Percentiles rank a stretch among this genome's conserved stretches.
Evolutionary conservation across 2,797 vertebrate genomes (phyloP).

Genomic region (Pitangus sulphuratus): DNA sequence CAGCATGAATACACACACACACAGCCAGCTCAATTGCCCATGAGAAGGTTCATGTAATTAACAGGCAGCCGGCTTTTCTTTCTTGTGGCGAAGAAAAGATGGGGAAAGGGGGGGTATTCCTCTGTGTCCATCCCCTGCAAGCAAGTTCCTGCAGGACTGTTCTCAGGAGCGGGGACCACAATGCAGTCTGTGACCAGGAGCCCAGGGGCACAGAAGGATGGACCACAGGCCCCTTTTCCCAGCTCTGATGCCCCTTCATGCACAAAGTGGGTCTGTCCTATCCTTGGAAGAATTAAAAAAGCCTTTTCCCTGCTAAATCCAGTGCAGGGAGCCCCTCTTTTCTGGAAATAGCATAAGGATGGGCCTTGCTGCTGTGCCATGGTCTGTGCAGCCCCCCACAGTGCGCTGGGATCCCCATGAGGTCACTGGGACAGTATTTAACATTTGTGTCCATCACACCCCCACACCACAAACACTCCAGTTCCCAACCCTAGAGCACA

Average conservation of each 20-base stretch:
- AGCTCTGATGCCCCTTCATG: not conserved
- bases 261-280: not conserved
- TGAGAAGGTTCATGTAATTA: slow-evolving; percentile 56
- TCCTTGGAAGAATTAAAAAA: not conserved
- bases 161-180: not conserved
- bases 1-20: not conserved
- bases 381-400: not conserved
- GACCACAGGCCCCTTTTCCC: not conserved
- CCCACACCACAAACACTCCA: accelerated
- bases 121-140: not conserved
- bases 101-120: not conserved
- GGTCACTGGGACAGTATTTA: not conserved
- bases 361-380: not conserved
- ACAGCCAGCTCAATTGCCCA: slow-evolving; percentile 26
- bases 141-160: not conserved
- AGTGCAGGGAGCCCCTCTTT: accelerated
- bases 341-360: not conserved
- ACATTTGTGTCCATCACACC: accelerated
- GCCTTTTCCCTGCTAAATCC: not conserved
- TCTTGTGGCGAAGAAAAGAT: not conserved
- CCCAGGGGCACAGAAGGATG: not conserved
- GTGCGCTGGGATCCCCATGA: accelerated
- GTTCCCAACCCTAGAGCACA: not conserved
- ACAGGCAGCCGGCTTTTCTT: slow-evolving; percentile 32
- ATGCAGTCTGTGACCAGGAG: not conserved